Base-by-base conservation (phyloP, 1,140 invertebrate species). In the Phthorimaea operculella region DNA sequence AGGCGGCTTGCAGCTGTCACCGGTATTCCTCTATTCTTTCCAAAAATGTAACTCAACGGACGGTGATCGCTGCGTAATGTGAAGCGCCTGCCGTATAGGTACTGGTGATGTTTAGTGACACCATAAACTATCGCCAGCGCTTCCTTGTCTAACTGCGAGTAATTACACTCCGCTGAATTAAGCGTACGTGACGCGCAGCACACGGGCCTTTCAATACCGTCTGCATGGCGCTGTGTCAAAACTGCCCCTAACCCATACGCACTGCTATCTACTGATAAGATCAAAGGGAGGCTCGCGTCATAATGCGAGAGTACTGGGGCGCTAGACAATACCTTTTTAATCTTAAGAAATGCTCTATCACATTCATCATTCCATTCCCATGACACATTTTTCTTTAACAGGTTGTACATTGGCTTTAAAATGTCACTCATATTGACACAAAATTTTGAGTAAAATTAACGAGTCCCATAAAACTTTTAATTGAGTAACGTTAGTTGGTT, bases 111-210 rank as follows among this genome's bases (percentile, higher is more conserved):
- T 51, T 79, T 81, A 54, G 76, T 60, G 10, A 85, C 55, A 12
- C 71, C 80, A 68, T 74, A 84, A 39, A 88, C 60, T 21, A 89
- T 70, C 2, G 74, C 68, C 12, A 86, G 64, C 1, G 71, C 85
- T 70, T 90, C 88, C 58, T 79, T 90, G n/a, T n/a, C 85, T 6
- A 87, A 69, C 58, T 87, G 76, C 9, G 66, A 59, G 62, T 88
- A 89, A 7, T 83, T 83, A 58, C 68, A 65, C 68, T 90, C 80
- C 7, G 81, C 68, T n/a, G 44, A 18, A 14, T 60, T 74, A 18
- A 90, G 61, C 9, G 79, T 75, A 39, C 75, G 60, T 10, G 85
- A 87, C 5, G 78, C 79, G 65, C 61, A 87, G 45, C 45, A 48
- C n/a, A n/a, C n/a, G n/a, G n/a, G n/a, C n/a, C n/a, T n/a, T n/a